These are phyloP conservation scores for Kuschelorhynchus macadamiae DNA, from an alignment of 2,888 invertebrate species.

Conservation along the genomic window DNA sequence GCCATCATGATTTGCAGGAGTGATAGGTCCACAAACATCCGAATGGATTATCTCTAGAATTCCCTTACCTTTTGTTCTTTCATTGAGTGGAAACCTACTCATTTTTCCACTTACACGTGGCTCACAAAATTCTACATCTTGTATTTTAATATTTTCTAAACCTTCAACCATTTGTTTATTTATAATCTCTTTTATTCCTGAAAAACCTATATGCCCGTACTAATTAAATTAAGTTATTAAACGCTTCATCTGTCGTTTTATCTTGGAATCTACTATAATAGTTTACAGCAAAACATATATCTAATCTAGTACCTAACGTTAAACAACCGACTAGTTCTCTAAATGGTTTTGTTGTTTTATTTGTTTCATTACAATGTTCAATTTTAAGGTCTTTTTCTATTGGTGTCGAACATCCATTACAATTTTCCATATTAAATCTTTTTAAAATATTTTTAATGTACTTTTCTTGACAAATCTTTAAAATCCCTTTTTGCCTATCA, in stretches of 20 bases:
- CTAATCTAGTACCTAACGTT: constrained; percentile 14
- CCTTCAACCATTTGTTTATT: no score
- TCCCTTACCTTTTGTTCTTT: no score
- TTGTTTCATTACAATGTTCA: not conserved
- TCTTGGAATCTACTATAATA: constrained; percentile 12
- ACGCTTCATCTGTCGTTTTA: not conserved
- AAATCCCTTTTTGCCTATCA: constrained; percentile 31
- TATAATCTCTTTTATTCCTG: no score
- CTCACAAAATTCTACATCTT: no score
- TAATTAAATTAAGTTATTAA: no score
- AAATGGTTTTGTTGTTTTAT: constrained; percentile 1
- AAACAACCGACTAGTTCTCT: constrained; percentile 15
- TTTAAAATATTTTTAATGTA: constrained; percentile 42
- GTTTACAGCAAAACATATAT: constrained; percentile 11
- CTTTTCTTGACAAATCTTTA: constrained; percentile 24
- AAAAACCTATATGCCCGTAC: no score
- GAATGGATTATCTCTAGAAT: no score
- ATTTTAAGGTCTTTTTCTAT: constrained; percentile 3
- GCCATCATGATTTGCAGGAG: no score
- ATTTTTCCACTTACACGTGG: no score
- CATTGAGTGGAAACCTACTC: no score
- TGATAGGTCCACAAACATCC: no score
- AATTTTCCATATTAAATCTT: constrained; percentile 38
- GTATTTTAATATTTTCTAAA: no score
- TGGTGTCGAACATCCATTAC: not conserved